A percentile compares a stretch with the other conserved stretches of the same genome.
Conservation (phyloP, 2,888 invertebrate species). For the Torymus aiolomorphi region DNA sequence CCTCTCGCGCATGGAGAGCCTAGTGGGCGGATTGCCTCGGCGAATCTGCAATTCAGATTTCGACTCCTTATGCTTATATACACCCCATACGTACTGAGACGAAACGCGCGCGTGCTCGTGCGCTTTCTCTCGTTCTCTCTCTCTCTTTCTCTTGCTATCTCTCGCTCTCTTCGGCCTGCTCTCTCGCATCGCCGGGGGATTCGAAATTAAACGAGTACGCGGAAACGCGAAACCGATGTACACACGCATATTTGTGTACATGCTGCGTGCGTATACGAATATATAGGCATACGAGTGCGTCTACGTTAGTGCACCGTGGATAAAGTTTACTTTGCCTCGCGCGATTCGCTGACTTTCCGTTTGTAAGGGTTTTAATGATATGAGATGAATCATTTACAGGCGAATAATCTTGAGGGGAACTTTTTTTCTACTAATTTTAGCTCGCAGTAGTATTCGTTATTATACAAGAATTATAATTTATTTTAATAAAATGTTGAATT, state of each 20-base stretch:
- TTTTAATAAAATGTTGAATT: no score
- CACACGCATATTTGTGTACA: constrained; percentile 12
- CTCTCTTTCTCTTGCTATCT: constrained; percentile 43
- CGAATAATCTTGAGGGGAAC: no score
- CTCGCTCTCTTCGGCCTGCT: constrained; percentile 9
- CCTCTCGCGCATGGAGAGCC: constrained; percentile 36
- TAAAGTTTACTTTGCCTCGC: constrained; percentile 1
- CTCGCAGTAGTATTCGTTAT: no score
- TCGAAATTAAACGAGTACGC: constrained; percentile 65
- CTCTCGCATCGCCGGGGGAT: constrained; percentile 52
- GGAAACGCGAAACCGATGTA: constrained; percentile 65
- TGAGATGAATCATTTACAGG: no score
- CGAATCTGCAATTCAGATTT: constrained; percentile 71
- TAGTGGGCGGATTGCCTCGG: constrained; percentile 57
- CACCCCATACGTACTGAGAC: constrained; percentile 36
- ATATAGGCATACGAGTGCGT: not conserved
- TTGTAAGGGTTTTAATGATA: no score
- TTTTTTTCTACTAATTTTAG: no score
- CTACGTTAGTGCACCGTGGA: not conserved
- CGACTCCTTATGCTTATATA: constrained; percentile 67
- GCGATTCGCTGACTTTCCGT: no score
- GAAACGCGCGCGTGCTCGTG: no score
- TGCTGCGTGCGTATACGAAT: not conserved
- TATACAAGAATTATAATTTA: no score
- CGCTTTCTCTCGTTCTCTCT: constrained; percentile 8